phyloP scores from a whole-genome alignment of 2,888 invertebrate genomes.

The Drosophila anomalata region DNA sequence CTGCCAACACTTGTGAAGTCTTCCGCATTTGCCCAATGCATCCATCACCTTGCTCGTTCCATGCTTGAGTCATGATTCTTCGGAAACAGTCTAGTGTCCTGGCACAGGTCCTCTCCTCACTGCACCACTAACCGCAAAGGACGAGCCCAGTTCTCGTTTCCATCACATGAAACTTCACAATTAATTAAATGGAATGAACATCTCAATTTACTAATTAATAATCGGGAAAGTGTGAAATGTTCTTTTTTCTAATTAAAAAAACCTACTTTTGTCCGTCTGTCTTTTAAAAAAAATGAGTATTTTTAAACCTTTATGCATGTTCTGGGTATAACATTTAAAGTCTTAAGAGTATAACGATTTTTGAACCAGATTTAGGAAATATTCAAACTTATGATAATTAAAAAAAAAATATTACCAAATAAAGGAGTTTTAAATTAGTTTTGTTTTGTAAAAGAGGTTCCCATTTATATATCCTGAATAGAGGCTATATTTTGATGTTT shows the following conservation, averaged over 20 bases:
- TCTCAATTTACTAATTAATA: slow-evolving; percentile 20
- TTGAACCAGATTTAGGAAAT: background rate
- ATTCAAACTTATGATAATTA: too few relatives aligned
- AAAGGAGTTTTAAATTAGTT: background rate
- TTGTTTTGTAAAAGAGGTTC: background rate
- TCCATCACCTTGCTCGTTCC: slow-evolving; percentile 18
- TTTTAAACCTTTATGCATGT: background rate
- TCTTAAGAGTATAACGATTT: background rate
- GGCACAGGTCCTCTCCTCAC: slow-evolving; percentile 26
- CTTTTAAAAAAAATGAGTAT: background rate
- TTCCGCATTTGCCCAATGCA: slow-evolving; percentile 36
- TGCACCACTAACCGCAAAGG: slow-evolving; percentile 31
- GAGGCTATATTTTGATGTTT: background rate
- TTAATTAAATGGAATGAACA: slow-evolving; percentile 9
- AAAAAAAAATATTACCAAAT: too few relatives aligned
- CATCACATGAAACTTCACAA: slow-evolving; percentile 24
- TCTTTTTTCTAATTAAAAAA: background rate
- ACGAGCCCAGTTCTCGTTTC: slow-evolving; percentile 10
- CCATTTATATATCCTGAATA: background rate
- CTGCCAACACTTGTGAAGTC: slow-evolving; percentile 12
- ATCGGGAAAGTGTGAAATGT: background rate
- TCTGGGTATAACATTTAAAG: background rate
- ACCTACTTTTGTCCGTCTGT: background rate
- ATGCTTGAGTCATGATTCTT: slow-evolving; percentile 19
- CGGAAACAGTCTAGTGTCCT: slow-evolving; percentile 13